phyloP scores from a whole-genome alignment of 1,140 invertebrate species.

The Rhyacophila brunnea region DNA sequence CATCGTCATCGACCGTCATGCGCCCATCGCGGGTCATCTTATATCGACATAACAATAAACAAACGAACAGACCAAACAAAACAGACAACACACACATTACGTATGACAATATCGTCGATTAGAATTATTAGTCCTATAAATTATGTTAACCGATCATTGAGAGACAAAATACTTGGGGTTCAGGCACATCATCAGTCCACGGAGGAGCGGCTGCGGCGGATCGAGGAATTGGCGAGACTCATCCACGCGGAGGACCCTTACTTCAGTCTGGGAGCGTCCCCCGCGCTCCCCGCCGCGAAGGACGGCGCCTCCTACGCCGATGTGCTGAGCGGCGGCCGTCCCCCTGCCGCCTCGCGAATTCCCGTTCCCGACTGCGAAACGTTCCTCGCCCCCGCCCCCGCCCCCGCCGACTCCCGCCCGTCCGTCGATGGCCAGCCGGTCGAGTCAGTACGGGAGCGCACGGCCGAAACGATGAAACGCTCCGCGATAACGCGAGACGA shows the following conservation, averaged over 20 bases:
- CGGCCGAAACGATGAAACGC: neutral
- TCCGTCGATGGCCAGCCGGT: neutral
- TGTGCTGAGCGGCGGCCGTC: constrained; percentile 38
- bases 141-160: constrained; percentile 28
- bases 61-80: no score
- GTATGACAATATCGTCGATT: no score
- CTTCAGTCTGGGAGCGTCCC: constrained; percentile 52
- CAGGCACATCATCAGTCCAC: constrained; percentile 68
- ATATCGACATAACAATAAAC: neutral
- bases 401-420: constrained; percentile 31
- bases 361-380: constrained; percentile 40
- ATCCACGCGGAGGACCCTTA: constrained; percentile 74
- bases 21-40: constrained; percentile 4
- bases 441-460: neutral
- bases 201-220: constrained; percentile 64
- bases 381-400: constrained; percentile 37
- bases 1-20: neutral
- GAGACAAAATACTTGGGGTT: constrained; percentile 58
- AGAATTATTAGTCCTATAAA: neutral
- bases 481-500: neutral
- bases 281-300: constrained; percentile 32
- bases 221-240: constrained; percentile 64
- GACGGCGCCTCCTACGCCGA: constrained; percentile 39
- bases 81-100: no score
- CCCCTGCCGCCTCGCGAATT: constrained; percentile 36